These are phyloP conservation scores for Cyclopterus lumpus DNA, from an alignment of 2,797 vertebrate genomes.

Conservation along the genomic window DNA sequence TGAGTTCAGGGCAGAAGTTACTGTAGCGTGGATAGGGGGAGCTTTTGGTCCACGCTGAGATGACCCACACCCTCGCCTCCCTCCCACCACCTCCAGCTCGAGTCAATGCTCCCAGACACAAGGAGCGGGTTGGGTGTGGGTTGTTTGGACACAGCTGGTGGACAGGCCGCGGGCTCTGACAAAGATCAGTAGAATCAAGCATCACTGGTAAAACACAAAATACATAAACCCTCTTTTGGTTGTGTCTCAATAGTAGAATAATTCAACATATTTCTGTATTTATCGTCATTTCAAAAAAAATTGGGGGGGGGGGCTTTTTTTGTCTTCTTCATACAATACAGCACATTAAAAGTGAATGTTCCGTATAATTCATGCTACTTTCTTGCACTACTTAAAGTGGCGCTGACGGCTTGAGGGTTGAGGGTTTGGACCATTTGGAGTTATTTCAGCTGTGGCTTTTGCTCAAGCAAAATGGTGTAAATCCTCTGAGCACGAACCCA, in stretches of 20 bases:
- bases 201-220: constrained; percentile 26
- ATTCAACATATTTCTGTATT: constrained; percentile 20
- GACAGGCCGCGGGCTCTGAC: constrained; percentile 50
- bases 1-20: constrained; percentile 63
- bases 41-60: constrained; percentile 52
- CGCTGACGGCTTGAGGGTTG: constrained; percentile 60
- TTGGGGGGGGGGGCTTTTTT: too few species aligned
- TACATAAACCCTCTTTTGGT: constrained; percentile 1
- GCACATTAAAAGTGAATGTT: constrained; percentile 42
- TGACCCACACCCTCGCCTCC: constrained; percentile 47
- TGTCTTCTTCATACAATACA: constrained; percentile 14
- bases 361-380: constrained; percentile 41
- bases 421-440: constrained; percentile 65
- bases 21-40: constrained; percentile 60
- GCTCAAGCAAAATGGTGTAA: constrained; percentile 68
- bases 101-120: constrained; percentile 38
- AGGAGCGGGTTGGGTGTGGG: constrained; percentile 37
- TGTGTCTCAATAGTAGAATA: neutral
- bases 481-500: constrained; percentile 58
- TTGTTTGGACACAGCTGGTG: constrained; percentile 72
- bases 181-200: constrained; percentile 46
- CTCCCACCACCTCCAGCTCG: constrained; percentile 16
- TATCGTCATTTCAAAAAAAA: constrained; percentile 33
- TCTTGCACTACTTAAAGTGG: constrained; percentile 50
- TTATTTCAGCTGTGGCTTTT: constrained; percentile 79